Evolutionary conservation across 2,113 vertebrate genomes (phyloP), one percentile per base, ranked within the genome.

Genomic region (Lethenteron reissneri): DNA sequence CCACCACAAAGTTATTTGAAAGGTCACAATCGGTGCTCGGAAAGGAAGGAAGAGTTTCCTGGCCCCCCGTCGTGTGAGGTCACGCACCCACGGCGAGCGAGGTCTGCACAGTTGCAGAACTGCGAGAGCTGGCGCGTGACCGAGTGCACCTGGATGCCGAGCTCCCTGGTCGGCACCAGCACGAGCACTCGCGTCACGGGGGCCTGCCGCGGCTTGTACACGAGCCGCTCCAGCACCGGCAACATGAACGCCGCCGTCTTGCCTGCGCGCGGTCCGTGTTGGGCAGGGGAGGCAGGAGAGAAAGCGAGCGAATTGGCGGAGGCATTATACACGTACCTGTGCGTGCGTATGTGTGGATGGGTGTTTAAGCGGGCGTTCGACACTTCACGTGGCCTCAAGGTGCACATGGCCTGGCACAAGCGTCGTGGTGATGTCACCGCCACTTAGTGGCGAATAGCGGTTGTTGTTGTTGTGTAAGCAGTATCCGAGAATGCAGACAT

Each of bases 181-280:
- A 90, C 85, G 76, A 99, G 72, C 1, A 99, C 90, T 0, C 92
- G 83, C 3, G 88, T 97, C 71, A 97, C 83, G 0, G 89, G 89
- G 21, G 86, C 83, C 19, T 88, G 86, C 70, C 83, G 85, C 58
- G 94, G 91, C 73, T 99, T 99, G 77, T 96, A 99, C 75, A 99
- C 82, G 75, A 99, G 78, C 19, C 94, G 89, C 80, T 97, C 92
- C 71, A 99, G 75, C 13, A 97, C 88, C 0, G 94, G 94, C 71
- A 99, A 73, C 76, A 92, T 87, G 78, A 99, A 99, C 58, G 94
- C 94, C 3, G 92, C 94, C 0, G 94, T 99, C 83, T 99, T 99
- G 68, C 94, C 94, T 96, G 41, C 1, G 74, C 17, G 71, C 10
- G 15, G 59, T 56, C 13, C 21, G 3, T 17, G 73, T n/a, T 17